A percentile compares a stretch with the other conserved stretches of the same genome.
Evolutionary conservation across 2,113 vertebrate species (phyloP).

Genomic region (Pimephales promelas): DNA sequence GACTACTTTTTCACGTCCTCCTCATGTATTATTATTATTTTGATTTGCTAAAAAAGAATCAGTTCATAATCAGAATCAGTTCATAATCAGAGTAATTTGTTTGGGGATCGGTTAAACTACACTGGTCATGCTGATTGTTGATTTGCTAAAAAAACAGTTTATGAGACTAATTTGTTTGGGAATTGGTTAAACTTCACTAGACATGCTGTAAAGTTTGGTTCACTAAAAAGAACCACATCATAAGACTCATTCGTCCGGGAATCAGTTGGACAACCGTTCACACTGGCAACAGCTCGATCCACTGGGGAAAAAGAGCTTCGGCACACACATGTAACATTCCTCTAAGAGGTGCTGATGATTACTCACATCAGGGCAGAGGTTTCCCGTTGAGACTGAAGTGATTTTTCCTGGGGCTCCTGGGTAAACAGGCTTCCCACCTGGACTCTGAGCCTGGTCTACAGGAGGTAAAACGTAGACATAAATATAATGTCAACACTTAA

Average conservation of each 20-base stretch:
- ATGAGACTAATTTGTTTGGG: not conserved
- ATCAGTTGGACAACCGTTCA: not conserved
- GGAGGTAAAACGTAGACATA: not conserved
- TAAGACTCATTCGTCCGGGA: not conserved
- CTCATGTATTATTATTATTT: too few relatives aligned
- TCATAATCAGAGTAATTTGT: too few relatives aligned
- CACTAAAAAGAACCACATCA: not conserved
- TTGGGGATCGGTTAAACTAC: too few relatives aligned
- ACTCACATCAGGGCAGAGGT: conserved; percentile 95
- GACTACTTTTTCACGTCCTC: too few relatives aligned
- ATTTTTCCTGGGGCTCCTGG: conserved; percentile 89
- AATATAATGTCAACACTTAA: not conserved
- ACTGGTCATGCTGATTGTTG: too few relatives aligned
- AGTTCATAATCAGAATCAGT: too few relatives aligned
- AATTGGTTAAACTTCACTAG: not conserved
- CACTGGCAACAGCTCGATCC: not conserved
- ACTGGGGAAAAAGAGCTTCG: not conserved
- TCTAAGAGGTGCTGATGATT: conserved; percentile 18
- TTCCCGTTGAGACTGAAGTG: conserved; percentile 97
- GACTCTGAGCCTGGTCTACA: conserved; percentile 93
- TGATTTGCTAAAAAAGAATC: too few relatives aligned
- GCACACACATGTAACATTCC: not conserved
- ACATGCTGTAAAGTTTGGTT: not conserved
- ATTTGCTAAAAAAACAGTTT: not conserved
- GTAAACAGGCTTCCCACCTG: conserved; percentile 84